Conservation (phyloP, 2,113 vertebrate species). For the Cyphomyrus discorhynchus region DNA sequence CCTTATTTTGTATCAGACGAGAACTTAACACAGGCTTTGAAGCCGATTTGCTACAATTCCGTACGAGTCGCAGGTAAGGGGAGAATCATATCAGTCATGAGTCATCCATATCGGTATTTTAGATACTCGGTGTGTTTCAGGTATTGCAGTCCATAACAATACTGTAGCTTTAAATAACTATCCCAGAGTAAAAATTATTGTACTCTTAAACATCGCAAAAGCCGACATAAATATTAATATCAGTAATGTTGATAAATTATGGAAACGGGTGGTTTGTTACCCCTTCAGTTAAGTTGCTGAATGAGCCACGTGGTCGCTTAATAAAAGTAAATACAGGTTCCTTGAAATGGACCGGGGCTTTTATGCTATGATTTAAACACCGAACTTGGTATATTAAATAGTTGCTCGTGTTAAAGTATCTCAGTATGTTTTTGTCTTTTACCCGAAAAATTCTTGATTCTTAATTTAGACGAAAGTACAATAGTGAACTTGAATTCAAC, state of each 20-base stretch:
- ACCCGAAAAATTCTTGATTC: not conserved
- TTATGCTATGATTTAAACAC: not conserved
- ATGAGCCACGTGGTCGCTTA: not conserved
- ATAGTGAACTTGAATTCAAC: not conserved
- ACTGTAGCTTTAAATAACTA: not conserved
- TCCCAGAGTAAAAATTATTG: not conserved
- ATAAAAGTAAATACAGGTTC: not conserved
- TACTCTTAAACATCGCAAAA: not conserved
- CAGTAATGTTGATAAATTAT: not conserved
- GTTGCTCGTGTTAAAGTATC: not conserved
- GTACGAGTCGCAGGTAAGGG: not conserved
- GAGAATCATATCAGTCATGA: not conserved
- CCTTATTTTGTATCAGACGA: not conserved
- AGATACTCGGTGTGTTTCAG: not conserved
- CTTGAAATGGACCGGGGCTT: not conserved
- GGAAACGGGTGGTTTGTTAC: not conserved
- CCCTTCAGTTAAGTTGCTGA: not conserved
- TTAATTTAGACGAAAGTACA: not conserved
- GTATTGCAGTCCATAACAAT: not conserved
- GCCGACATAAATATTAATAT: not conserved
- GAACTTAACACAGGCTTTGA: not conserved
- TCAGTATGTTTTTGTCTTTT: not conserved
- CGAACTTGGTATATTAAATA: not conserved
- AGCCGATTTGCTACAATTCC: not conserved
- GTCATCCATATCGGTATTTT: not conserved